phyloP scores from a whole-genome alignment of 2,888 invertebrate species.

The Orthonevra nobilis region DNA sequence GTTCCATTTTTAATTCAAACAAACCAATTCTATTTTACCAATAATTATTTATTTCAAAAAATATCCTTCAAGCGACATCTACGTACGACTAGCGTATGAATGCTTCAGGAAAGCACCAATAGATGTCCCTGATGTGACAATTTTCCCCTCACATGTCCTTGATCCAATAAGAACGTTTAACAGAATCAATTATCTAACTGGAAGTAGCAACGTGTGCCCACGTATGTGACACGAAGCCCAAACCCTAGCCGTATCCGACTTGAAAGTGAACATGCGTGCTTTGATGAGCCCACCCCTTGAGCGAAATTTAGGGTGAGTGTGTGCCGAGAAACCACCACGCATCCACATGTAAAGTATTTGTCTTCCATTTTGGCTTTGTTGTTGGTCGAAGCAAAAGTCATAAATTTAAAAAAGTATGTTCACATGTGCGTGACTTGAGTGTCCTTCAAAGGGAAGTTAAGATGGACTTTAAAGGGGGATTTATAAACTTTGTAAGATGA shows the following conservation, averaged over 20 bases:
- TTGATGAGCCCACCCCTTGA: slow-evolving; percentile 46
- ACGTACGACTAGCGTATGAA: slow-evolving; percentile 20
- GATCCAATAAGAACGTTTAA: slow-evolving; percentile 68
- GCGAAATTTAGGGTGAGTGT: slow-evolving; percentile 40
- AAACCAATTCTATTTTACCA: no score
- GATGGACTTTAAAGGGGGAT: no score
- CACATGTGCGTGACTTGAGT: no score
- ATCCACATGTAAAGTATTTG: slow-evolving; percentile 19
- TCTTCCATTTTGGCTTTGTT: slow-evolving; percentile 50
- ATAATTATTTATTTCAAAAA: not conserved
- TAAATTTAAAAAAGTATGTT: slow-evolving; percentile 11
- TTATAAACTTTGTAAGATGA: no score
- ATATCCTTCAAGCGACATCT: slow-evolving; percentile 43
- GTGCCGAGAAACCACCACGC: slow-evolving; percentile 30
- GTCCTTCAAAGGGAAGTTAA: no score
- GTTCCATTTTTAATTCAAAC: no score
- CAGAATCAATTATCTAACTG: slow-evolving; percentile 60
- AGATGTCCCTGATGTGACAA: slow-evolving; percentile 39
- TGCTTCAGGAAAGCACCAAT: slow-evolving; percentile 6
- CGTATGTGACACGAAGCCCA: slow-evolving; percentile 43
- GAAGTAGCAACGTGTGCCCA: slow-evolving; percentile 31
- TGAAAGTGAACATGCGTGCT: slow-evolving; percentile 64
- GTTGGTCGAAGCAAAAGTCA: slow-evolving; percentile 6
- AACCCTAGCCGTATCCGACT: slow-evolving; percentile 41
- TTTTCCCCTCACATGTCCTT: slow-evolving; percentile 54